These are phyloP conservation scores for Columbina picui DNA, from an alignment of 2,113 vertebrate genomes.

Conservation along the genomic window DNA sequence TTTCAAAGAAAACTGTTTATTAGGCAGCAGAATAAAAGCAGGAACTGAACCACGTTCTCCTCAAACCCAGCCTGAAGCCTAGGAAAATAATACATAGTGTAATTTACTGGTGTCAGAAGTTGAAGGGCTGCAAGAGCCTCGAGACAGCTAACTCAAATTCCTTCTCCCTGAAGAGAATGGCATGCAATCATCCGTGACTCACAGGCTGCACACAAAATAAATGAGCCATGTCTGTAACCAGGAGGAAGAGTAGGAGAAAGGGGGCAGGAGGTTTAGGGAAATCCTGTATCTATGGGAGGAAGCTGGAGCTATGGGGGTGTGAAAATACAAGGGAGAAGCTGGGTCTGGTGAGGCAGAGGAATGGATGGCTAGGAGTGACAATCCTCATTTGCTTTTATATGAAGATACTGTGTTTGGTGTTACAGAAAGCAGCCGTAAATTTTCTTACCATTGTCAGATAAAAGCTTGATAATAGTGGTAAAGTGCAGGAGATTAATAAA, in stretches of 20 bases:
- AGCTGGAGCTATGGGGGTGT: not conserved
- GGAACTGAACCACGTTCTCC: not conserved
- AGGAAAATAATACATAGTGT: not conserved
- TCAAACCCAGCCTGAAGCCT: not conserved
- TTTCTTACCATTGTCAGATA: not conserved
- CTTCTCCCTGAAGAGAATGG: fast-evolving
- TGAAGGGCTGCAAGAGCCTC: not conserved
- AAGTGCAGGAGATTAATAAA: not conserved
- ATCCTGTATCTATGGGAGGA: not conserved
- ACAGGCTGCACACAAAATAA: not conserved
- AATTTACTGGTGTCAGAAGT: conserved; percentile 18
- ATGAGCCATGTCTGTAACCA: not conserved
- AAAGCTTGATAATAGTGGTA: not conserved
- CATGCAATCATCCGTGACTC: not conserved
- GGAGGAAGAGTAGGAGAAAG: not conserved
- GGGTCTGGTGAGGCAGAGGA: not conserved
- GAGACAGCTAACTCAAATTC: not conserved
- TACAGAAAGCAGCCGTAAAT: not conserved
- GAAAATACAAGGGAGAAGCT: not conserved
- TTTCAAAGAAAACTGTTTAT: not conserved
- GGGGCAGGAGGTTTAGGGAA: not conserved
- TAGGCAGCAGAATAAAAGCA: not conserved
- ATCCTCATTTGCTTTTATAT: not conserved
- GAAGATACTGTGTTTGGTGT: not conserved
- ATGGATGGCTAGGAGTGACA: not conserved